phyloP scores from a whole-genome alignment of 2,797 vertebrate genomes.

The Hephaestus fuliginosus region DNA sequence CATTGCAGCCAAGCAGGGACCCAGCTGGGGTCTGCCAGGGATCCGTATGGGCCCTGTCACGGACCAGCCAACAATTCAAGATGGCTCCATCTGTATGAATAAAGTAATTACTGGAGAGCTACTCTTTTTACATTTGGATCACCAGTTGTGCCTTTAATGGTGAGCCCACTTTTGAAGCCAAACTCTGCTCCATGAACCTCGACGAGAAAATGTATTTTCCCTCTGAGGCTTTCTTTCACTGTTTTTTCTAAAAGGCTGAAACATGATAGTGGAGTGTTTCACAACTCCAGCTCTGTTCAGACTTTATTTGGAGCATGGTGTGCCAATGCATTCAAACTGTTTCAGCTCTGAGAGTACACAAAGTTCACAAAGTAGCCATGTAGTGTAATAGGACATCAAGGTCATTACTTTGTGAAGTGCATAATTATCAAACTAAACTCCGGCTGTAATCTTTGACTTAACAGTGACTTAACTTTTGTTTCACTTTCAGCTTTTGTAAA shows the following conservation, averaged over 20 bases:
- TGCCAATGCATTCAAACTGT: not conserved
- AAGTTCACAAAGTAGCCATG: not conserved
- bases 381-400: not conserved
- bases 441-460: not conserved
- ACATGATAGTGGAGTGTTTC: not conserved
- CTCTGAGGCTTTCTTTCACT: not conserved
- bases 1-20: no score
- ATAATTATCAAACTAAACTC: not conserved
- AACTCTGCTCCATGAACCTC: not conserved
- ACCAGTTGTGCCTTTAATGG: not conserved
- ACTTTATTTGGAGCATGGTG: not conserved
- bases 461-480: not conserved
- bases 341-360: not conserved
- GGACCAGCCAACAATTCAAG: no score
- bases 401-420: not conserved
- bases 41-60: no score
- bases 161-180: not conserved
- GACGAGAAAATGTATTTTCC: not conserved
- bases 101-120: not conserved
- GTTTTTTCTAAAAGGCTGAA: not conserved
- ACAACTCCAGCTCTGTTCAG: not conserved
- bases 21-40: no score
- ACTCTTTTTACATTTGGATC: conserved; percentile 1
- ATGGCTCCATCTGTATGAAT: no score
- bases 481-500: conserved; percentile 5